Percentiles rank a stretch among this genome's conserved stretches.
Evolutionary conservation across 2,113 vertebrate species (phyloP).

Genomic region (Maccullochella peelii): DNA sequence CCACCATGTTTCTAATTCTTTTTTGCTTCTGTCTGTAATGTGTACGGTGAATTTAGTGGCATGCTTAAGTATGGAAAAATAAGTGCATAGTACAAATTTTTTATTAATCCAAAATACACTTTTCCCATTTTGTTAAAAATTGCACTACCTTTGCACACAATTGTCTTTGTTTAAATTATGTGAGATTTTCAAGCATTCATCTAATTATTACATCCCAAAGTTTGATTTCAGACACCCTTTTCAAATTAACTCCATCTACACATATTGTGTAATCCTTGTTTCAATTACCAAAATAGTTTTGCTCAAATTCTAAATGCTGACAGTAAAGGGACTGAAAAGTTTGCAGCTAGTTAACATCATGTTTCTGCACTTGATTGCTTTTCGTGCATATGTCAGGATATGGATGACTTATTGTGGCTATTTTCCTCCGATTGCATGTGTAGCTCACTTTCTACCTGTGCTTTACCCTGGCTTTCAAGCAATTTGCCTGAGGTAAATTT

Average conservation of each 20-base stretch:
- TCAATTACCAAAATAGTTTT: neutral
- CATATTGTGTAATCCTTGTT: neutral
- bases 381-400: neutral
- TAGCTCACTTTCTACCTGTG: neutral
- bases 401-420: neutral
- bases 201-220: neutral
- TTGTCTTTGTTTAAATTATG: neutral
- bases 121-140: neutral
- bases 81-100: neutral
- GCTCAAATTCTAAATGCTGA: neutral
- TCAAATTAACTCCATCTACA: neutral
- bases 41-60: neutral
- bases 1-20: neutral
- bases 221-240: neutral
- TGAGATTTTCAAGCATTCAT: too few species aligned
- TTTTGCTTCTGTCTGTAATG: neutral
- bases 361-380: neutral
- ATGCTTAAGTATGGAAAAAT: neutral
- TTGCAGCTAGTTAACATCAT: neutral
- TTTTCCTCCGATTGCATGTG: neutral
- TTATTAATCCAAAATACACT: neutral
- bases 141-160: neutral
- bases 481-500: neutral
- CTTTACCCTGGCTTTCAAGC: constrained; percentile 15
- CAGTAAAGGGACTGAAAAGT: neutral